Percentiles rank a stretch among this genome's conserved stretches.
These are phyloP conservation scores for Drosophila infuscata DNA, from an alignment of 2,888 invertebrate genomes.

Conservation along the genomic window DNA sequence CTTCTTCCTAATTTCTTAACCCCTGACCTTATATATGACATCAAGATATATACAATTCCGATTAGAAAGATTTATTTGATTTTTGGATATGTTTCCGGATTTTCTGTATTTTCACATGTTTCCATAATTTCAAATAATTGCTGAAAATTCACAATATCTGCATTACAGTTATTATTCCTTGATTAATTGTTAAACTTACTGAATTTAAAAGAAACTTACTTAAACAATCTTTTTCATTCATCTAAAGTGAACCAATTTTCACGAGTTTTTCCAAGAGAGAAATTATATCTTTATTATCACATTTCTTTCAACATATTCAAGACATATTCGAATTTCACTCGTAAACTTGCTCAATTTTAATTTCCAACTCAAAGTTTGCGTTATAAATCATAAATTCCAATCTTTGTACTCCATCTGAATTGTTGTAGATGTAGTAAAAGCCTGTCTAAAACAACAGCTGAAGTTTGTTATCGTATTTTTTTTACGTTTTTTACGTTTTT, in stretches of 20 bases:
- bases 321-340: background rate
- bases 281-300: background rate
- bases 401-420: background rate
- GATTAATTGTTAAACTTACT: background rate
- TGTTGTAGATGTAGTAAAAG: background rate
- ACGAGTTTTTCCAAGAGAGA: background rate
- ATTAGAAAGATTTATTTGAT: background rate
- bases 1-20: rapidly evolving
- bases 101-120: background rate
- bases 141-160: background rate
- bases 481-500: background rate
- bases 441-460: slow-evolving; percentile 1
- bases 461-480: background rate
- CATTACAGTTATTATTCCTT: background rate
- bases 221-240: background rate
- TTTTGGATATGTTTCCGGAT: background rate
- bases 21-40: background rate
- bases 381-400: slow-evolving; percentile 23
- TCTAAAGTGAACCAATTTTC: background rate
- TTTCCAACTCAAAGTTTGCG: slow-evolving; percentile 1
- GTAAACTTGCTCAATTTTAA: slow-evolving; percentile 12
- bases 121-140: no score
- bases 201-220: no score
- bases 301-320: background rate
- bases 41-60: background rate